phyloP scores from a whole-genome alignment of 2,888 invertebrate genomes.

The Diploptera punctata region DNA sequence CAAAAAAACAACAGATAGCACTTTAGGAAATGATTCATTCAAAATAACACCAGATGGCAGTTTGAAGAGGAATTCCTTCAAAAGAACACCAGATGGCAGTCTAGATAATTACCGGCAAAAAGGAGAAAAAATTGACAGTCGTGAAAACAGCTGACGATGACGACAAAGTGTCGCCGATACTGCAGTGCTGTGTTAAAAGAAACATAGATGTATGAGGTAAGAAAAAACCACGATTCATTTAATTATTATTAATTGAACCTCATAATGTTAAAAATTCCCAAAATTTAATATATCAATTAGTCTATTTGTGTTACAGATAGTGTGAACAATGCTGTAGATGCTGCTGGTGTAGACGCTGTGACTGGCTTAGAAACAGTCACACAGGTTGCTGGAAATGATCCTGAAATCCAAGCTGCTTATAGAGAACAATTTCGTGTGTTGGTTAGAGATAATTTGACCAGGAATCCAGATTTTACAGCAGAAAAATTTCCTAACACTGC shows the following conservation, averaged over 20 bases:
- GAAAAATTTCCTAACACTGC: constrained; percentile 57
- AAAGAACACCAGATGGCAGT: too few species aligned
- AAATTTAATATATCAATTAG: background rate
- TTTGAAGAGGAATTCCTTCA: too few species aligned
- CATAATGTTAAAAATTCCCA: too few species aligned
- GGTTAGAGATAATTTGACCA: constrained; percentile 57
- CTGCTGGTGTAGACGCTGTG: constrained; percentile 58
- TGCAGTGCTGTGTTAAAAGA: too few species aligned
- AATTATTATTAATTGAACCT: too few species aligned
- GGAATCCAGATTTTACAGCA: constrained; percentile 58
- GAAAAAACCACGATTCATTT: too few species aligned
- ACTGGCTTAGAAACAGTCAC: constrained; percentile 58
- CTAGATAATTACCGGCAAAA: background rate
- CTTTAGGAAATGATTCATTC: too few species aligned
- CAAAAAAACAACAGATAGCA: too few species aligned
- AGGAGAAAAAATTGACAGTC: background rate
- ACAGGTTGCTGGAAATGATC: constrained; percentile 58
- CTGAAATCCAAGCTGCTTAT: constrained; percentile 60
- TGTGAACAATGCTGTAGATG: constrained; percentile 57
- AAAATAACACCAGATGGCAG: too few species aligned
- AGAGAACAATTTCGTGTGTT: constrained; percentile 58
- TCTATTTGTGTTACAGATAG: constrained; percentile 48
- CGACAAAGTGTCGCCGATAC: too few species aligned
- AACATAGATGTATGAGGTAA: too few species aligned
- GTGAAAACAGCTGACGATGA: too few species aligned